Conservation (phyloP, 2,113 vertebrate genomes). For the Ctenomys sociabilis region DNA sequence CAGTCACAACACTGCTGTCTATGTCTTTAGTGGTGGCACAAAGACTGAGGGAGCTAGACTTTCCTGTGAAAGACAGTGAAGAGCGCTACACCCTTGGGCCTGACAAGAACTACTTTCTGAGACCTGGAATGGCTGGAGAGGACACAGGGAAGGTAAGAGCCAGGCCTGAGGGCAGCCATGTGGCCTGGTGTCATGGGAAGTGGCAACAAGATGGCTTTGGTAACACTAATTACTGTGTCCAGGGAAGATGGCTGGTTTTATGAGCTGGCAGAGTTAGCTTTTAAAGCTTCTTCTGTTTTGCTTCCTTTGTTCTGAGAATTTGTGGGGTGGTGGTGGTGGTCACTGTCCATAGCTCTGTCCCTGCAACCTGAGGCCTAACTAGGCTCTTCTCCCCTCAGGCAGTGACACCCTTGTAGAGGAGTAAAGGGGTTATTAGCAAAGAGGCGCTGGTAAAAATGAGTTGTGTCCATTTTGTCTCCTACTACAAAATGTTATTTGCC, state of each 20-base stretch:
- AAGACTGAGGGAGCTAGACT: slow-evolving; percentile 68
- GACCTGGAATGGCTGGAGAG: slow-evolving; percentile 42
- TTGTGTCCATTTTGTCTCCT: not conserved
- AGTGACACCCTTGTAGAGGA: not conserved
- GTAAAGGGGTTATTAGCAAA: not conserved
- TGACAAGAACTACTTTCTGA: slow-evolving; percentile 51
- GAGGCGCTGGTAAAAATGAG: not conserved
- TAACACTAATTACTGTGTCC: not conserved
- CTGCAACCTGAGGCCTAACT: not conserved
- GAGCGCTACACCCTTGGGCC: slow-evolving; percentile 6
- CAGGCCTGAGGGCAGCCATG: not conserved
- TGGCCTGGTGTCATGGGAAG: not conserved
- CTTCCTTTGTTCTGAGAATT: not conserved
- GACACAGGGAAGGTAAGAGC: slow-evolving; percentile 52
- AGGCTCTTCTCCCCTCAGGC: not conserved
- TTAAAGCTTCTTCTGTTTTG: not conserved
- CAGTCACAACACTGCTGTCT: slow-evolving; percentile 4
- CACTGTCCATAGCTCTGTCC: not conserved
- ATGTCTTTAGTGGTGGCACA: slow-evolving; percentile 59
- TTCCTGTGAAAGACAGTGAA: slow-evolving; percentile 63
- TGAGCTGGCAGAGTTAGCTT: not conserved
- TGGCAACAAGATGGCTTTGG: accelerated
- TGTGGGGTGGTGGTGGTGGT: not conserved
- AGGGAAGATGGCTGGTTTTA: not conserved
- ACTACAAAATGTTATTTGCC: not conserved